Evolutionary conservation across 2,113 vertebrate genomes (phyloP), one percentile per base, ranked within the genome.

Genomic region (Datnioides undecimradiatus): DNA sequence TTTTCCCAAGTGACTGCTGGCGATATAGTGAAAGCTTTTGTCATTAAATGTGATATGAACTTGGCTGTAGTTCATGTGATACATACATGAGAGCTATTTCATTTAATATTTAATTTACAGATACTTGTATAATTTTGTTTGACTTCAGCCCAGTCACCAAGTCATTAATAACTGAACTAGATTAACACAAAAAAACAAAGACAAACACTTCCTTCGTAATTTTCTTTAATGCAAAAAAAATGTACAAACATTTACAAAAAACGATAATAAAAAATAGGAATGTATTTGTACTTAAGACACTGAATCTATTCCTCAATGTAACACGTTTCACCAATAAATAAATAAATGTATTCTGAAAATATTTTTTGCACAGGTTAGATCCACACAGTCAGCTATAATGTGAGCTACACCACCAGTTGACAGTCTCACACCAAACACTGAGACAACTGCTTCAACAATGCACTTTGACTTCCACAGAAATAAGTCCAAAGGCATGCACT

Each of bases 201-300:
- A 40, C 10, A 49, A 75, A 12, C 16, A 59, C 49, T 82, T 83
- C 55, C 25, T 69, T 95, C 90, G 80, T 93, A 91, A 95, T 96
- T 96, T 96, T 96, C 95, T 94, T 98, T 97, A 98, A 97, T 98
- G 97, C 96, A 97, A 97, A 97, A 85, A 80, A 97, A 96, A 97
- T 96, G 96, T 97, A 97, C 96, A 98, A 96, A 94, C 96, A 97
- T 98, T 96, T 98, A 97, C 96, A 97, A 96, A 97, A 96, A 95
- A 67, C 21, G 94, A 95, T 95, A 94, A 96, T 96, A 97, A 97
- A 97, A 92, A 98, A 98, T 96, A 98, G 91, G 95, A 97, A 96
- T 96, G 96, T 95, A 96, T 96, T 96, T 96, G 96, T 95, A 97
- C 95, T 96, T 96, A 83, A 96, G 96, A 97, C 96, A 97, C 96